Percentiles rank a stretch among this genome's conserved stretches.
Conservation (phyloP, 2,797 vertebrate species). For the Brachyalestes nurse region DNA sequence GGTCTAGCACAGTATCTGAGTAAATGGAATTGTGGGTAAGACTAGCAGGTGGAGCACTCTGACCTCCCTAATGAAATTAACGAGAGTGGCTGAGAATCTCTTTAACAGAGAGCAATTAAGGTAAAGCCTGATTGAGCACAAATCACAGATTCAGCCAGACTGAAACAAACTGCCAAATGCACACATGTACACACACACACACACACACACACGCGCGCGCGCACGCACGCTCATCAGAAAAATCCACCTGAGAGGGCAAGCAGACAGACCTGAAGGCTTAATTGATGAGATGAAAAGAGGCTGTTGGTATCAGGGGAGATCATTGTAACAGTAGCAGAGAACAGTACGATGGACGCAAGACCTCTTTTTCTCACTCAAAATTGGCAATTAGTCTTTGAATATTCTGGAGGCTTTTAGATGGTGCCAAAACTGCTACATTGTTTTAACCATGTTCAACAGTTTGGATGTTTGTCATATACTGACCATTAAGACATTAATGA, state of each 20-base stretch:
- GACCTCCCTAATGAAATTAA: constrained; percentile 55
- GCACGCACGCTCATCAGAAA: neutral
- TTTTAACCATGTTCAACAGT: neutral
- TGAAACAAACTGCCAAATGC: neutral
- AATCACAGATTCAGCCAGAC: constrained; percentile 4
- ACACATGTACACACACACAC: neutral
- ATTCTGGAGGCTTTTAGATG: too few relatives aligned
- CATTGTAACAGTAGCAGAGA: neutral
- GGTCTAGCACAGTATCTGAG: constrained; percentile 18
- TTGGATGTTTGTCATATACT: neutral
- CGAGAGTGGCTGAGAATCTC: constrained; percentile 26
- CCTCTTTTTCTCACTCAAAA: too few relatives aligned
- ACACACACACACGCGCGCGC: neutral
- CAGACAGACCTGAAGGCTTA: neutral
- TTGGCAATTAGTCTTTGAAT: too few relatives aligned
- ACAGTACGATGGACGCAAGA: neutral
- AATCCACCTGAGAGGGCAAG: constrained; percentile 20
- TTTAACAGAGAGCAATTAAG: constrained; percentile 42
- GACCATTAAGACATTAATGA: neutral
- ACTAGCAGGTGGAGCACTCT: constrained; percentile 44
- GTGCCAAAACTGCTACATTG: too few relatives aligned
- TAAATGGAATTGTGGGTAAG: constrained; percentile 21
- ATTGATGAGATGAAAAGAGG: neutral
- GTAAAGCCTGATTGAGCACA: neutral
- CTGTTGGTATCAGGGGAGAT: neutral